Percentiles rank a stretch among this genome's conserved stretches.
These are phyloP conservation scores for Leucania comma DNA, from an alignment of 2,888 invertebrate species.

Conservation along the genomic window DNA sequence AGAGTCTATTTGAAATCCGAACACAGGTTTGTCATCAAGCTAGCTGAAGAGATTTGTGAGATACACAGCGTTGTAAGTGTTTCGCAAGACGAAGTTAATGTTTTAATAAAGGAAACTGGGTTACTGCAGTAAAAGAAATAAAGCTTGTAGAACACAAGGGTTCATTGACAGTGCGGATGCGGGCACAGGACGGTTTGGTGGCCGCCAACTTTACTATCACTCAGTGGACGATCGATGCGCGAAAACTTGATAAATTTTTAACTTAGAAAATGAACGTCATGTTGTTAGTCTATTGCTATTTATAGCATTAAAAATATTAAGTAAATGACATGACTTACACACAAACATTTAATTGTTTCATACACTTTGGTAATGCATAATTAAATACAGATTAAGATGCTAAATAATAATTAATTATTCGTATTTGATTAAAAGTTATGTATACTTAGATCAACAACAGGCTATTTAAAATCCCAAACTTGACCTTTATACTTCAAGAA, in stretches of 20 bases:
- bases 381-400: not conserved
- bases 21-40: conserved; percentile 34
- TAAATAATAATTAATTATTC: no score
- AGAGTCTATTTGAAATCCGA: conserved; percentile 36
- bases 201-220: conserved; percentile 40
- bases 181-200: conserved; percentile 37
- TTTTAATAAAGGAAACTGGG: conserved; percentile 47
- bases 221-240: conserved; percentile 43
- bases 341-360: not conserved
- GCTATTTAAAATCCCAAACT: not conserved
- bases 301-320: not conserved
- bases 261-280: not conserved
- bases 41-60: conserved; percentile 31
- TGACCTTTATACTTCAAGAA: conserved; percentile 5
- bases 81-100: conserved; percentile 47
- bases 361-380: not conserved
- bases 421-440: not conserved
- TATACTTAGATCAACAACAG: not conserved
- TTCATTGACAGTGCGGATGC: conserved; percentile 58
- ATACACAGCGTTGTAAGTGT: conserved; percentile 37
- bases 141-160: conserved; percentile 50
- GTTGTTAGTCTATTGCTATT: not conserved
- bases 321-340: not conserved
- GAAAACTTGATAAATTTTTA: conserved; percentile 12
- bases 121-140: conserved; percentile 49